Evolutionary conservation across 2,888 invertebrate genomes (phyloP), one percentile per base, ranked within the genome.

Genomic region (Dusona sp.): DNA sequence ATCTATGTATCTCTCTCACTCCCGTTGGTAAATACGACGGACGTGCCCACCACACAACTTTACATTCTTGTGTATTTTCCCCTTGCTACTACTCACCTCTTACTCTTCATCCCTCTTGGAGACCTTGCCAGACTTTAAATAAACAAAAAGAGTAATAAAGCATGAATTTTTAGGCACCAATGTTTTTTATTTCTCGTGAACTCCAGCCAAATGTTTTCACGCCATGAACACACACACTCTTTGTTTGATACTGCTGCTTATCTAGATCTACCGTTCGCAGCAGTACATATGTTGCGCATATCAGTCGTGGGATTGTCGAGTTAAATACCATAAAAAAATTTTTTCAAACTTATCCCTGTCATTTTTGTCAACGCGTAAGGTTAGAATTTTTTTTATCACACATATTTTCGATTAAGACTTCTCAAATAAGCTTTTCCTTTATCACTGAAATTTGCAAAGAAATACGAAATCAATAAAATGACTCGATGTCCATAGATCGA

Each of bases 141-240:
- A 86, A 86, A 86, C 84, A 84, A 86, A 84, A 83, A 81, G 78
- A 84, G 84, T 84, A 86, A 86, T 86, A 86, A 86, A 86, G 84
- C 84, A 82, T 74, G 83, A 73, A 84, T 86, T 86, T 86, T 86
- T 75, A 70, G 86, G 86, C 86, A 84, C 86, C 84, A 68, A 84
- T 48, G 51, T 54, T 79, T 82, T 82, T 72, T 73, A 25, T 68
- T 57, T 51, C 33, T 29, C 68, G 48, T 73, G 86, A 86, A 83
- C 80, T 68, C 78, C 81, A 65, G 86, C 86, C 84, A 86, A 84
- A 68, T 79, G 84, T 84, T 84, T 81, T 84, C 81, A 86, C 86
- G 84, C 81, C 54, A 74, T 64, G 74, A 80, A 79, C 82, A 68
- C 51, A 68, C 51, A 42, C 72, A 36, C 48, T 70, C 81, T 86